Evolutionary conservation across 64 coral and sea anemone species (phyloP).

Genomic region (Astreopora myriophthalma): DNA sequence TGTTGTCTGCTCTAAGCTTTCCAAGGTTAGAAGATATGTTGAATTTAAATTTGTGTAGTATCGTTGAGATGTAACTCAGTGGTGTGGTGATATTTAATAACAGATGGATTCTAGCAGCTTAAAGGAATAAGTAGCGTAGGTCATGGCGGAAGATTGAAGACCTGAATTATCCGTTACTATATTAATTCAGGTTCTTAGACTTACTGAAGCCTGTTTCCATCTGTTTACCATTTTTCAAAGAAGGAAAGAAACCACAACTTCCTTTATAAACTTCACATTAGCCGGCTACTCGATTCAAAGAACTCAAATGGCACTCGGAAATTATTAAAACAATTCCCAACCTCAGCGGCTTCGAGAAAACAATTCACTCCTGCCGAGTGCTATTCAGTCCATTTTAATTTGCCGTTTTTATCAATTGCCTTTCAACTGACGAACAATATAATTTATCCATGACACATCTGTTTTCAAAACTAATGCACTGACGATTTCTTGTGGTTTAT

Average conservation of each 20-base stretch:
- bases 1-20: neutral
- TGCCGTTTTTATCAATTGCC: neutral
- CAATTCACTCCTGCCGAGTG: slow-evolving; percentile 3
- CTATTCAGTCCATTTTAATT: slow-evolving; percentile 14
- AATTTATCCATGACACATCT: neutral
- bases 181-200: neutral
- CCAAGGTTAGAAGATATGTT: neutral
- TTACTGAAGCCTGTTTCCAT: neutral
- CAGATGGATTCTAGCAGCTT: neutral
- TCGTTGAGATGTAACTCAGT: neutral
- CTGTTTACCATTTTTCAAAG: neutral
- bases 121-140: neutral
- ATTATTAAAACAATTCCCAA: neutral
- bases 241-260: neutral
- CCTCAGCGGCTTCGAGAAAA: neutral
- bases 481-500: neutral
- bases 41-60: neutral
- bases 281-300: neutral
- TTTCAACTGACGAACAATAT: neutral
- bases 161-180: neutral
- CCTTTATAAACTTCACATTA: neutral
- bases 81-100: neutral
- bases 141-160: neutral
- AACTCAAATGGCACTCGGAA: slow-evolving; percentile 21
- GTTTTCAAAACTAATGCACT: neutral